Base-by-base conservation (phyloP, 1,140 invertebrate genomes). In the Drosophila tropicalis region DNA sequence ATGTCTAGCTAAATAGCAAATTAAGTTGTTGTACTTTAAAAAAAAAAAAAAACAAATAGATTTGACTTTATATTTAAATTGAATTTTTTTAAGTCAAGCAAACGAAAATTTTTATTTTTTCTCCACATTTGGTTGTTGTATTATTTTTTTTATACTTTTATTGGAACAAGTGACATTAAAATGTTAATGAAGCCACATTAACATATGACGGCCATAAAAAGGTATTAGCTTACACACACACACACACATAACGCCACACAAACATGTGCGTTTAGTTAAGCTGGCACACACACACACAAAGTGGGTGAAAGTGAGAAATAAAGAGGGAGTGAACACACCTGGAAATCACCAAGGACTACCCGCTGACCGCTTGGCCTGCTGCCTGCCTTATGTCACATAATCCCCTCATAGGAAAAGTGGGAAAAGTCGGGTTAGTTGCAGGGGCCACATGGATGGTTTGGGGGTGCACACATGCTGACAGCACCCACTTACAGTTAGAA, bases 121-220 rank as follows among this genome's bases (percentile, higher is more conserved):
- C 62, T 15, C 0, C 44, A 51, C 44, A 17, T 12, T 34, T 39
- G 36, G 39, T 66, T 64, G 34, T 51, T 17, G 40, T 47, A 25
- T 62, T 60, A 40, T 60, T 34, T 66, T 66, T 34, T 67, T 55
- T 44, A 29, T 29, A 29, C 5, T 47, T 76, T 65, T 75, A 83
- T 80, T 79, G 80, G 69, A 76, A 75, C 75, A 69, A 76, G 60
- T 64, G 67, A 77, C 83, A 83, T 87, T 87, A 87, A 84, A 87
- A 87, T 87, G 84, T 87, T 87, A 87, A 89, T 87, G 84, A 89
- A 81, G 84, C 73, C 71, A 69, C 84, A 87, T 87, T 87, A 87
- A 89, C 84, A 87, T 87, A 87, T 89, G 84, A 87, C 81, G 80
- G 54, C 78, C 84, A 87, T 87, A 89, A 87, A 89, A 84, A 89